These are phyloP conservation scores for Alosa sapidissima DNA, from an alignment of 2,797 vertebrate species.

Conservation along the genomic window DNA sequence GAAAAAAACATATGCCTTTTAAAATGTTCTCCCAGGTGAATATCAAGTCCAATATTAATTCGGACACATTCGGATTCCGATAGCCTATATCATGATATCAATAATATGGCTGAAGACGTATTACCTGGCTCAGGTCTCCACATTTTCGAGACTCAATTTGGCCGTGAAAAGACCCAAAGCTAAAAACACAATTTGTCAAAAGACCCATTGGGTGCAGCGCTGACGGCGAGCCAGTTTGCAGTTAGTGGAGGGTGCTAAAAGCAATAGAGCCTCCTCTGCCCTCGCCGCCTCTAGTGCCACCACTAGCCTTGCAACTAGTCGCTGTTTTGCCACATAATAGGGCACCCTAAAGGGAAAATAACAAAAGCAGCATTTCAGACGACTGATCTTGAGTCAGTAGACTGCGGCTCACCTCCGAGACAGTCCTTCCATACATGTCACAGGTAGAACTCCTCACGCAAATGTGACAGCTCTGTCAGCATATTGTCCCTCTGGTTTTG, in stretches of 20 bases:
- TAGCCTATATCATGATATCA: background rate
- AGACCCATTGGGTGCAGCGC: background rate
- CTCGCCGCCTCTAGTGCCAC: no score
- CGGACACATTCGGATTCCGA: background rate
- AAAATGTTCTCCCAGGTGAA: background rate
- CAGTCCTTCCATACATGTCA: background rate
- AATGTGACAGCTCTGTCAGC: background rate
- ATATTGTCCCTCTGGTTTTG: background rate
- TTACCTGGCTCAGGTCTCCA: background rate
- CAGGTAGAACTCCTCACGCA: background rate
- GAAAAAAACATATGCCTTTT: background rate
- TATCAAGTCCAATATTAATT: background rate
- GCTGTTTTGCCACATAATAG: background rate
- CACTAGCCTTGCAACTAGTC: background rate
- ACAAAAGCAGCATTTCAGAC: background rate
- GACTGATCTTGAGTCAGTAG: background rate
- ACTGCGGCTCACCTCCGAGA: background rate
- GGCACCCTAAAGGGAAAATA: background rate
- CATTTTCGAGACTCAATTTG: background rate
- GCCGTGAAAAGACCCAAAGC: conserved; percentile 5
- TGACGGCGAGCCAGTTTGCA: background rate
- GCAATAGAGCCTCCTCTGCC: background rate
- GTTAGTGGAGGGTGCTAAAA: conserved; percentile 7
- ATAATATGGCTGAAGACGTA: background rate
- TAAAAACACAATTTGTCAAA: conserved; percentile 10